Evolutionary conservation across 2,888 invertebrate genomes (phyloP), one percentile per base, ranked within the genome.

Genomic region (Balanococcus diminutus): DNA sequence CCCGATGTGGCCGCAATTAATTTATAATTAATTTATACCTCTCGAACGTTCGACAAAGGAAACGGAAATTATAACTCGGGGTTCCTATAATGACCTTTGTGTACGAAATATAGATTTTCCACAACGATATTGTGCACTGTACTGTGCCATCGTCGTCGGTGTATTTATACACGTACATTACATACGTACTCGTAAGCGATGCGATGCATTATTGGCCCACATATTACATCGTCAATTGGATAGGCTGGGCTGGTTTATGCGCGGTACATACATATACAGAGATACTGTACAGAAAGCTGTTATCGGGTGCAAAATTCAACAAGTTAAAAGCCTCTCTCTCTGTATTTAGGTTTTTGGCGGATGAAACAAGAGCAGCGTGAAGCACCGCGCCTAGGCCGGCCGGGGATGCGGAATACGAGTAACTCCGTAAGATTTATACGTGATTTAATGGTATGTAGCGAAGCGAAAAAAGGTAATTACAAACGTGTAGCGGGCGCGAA

Each of bases 401-500:
- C 42, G 32, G 4, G 32, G 31, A 4, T 11, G 31, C 31, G 32
- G 16, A 4, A 75, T 75, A 22, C 56, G 56, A 79, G 36, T 28
- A 79, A 79, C 75, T 79, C 75, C 28, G 16, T 79, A 36, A 79
- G 75, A 79, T 79, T 79, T 79, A 79, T 79, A 79, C 75, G 75
- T 79, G 75, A 79, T 79, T 79, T 79, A 79, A 79, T 79, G 75
- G 75, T 79, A 79, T 79, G 75, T 79, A 79, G 75, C 75, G 75
- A 79, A 79, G 75, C 75, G 75, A 79, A 79, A 79, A 79, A 79
- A 79, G 75, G 75, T 79, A 36, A 79, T 79, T 79, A 79, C 75
- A 79, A 79, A 79, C 75, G 75, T 67, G 67, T 79, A 79, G 36
- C 36, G 75, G 75, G 75, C 75, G 75, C 67, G 11, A 79, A 79